These are phyloP conservation scores for Deilephila porcellus DNA, from an alignment of 2,888 invertebrate species.

Conservation along the genomic window DNA sequence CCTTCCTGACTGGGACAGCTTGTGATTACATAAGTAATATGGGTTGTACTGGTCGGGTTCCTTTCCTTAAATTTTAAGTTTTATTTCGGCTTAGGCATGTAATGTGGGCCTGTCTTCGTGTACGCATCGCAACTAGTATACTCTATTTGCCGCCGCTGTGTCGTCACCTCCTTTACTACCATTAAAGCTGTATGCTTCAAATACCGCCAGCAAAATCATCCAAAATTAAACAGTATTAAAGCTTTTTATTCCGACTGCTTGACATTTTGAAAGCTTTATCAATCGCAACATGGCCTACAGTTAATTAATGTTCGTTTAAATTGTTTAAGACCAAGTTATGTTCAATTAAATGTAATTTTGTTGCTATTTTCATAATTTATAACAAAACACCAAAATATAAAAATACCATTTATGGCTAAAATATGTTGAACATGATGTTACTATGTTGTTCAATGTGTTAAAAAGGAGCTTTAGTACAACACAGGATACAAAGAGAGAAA, in stretches of 20 bases:
- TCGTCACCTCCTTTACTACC: not conserved
- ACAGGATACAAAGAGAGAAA: not conserved
- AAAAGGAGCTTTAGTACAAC: not conserved
- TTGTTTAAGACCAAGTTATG: too few relatives aligned
- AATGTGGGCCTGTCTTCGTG: constrained; percentile 58
- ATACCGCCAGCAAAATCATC: not conserved
- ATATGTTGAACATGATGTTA: too few relatives aligned
- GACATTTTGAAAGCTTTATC: not conserved
- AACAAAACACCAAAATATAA: too few relatives aligned
- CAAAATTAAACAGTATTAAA: not conserved
- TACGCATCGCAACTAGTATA: constrained; percentile 55
- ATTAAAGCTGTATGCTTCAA: not conserved
- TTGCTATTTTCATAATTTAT: too few relatives aligned
- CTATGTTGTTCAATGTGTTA: not conserved
- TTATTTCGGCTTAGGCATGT: constrained; percentile 40
- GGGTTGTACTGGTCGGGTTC: not conserved
- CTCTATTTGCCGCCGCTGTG: constrained; percentile 33
- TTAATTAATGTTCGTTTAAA: not conserved
- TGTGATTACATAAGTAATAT: not conserved
- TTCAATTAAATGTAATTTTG: too few relatives aligned
- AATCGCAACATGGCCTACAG: not conserved
- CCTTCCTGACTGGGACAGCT: constrained; percentile 43
- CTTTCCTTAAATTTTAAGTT: constrained; percentile 37
- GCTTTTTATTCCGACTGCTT: not conserved
- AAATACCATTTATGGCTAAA: too few relatives aligned